These are phyloP conservation scores for Idaea biselata DNA, from an alignment of 2,888 invertebrate species.

Conservation along the genomic window DNA sequence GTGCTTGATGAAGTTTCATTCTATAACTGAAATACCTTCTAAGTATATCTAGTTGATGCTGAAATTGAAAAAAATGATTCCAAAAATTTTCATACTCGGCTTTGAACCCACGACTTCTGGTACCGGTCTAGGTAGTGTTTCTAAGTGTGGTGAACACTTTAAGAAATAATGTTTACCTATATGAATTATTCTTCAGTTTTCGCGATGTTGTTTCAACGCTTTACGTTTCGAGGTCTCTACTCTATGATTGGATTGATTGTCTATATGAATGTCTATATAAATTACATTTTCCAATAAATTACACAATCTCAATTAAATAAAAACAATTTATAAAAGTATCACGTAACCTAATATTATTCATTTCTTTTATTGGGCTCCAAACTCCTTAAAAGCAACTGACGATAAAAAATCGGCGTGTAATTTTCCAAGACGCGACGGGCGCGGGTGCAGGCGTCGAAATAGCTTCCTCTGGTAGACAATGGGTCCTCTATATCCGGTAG, in stretches of 20 bases:
- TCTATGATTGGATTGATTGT: no score
- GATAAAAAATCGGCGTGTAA: constrained; percentile 62
- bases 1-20: constrained; percentile 24
- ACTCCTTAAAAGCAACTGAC: constrained; percentile 22
- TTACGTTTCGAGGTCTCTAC: no score
- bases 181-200: no score
- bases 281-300: no score
- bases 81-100: no score
- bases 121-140: no score
- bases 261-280: no score
- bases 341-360: constrained; percentile 25
- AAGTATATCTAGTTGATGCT: not conserved
- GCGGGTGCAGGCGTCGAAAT: constrained; percentile 54
- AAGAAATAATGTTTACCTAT: no score
- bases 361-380: constrained; percentile 8
- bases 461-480: constrained; percentile 77
- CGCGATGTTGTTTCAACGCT: no score
- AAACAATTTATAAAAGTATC: constrained; percentile 22
- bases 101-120: no score
- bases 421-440: constrained; percentile 46
- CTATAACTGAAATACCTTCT: not conserved
- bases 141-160: no score
- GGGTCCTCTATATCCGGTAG: constrained; percentile 69
- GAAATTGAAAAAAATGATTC: not conserved
- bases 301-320: not conserved